phyloP scores from a whole-genome alignment of 2,113 vertebrate species.

The Calonectris borealis region DNA sequence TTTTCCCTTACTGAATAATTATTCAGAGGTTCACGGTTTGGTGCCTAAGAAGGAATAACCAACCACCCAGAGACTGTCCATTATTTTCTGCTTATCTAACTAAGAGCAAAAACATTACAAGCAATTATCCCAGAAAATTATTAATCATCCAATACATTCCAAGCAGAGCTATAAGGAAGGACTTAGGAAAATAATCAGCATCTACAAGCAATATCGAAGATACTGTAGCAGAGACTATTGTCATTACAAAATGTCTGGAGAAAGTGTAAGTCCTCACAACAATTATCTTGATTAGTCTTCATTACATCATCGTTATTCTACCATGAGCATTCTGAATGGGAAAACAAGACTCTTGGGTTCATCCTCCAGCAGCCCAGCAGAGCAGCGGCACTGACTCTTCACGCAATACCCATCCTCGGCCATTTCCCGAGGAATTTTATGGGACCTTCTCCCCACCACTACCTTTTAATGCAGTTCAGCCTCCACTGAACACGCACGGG shows the following conservation, averaged over 20 bases:
- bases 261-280: neutral
- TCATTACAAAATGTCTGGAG: neutral
- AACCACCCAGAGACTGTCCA: neutral
- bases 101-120: neutral
- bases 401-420: too few species aligned
- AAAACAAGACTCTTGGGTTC: neutral
- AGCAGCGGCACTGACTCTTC: neutral
- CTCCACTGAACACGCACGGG: accelerated
- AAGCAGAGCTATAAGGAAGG: neutral
- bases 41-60: neutral
- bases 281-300: neutral
- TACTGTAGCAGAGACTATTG: neutral
- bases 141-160: neutral
- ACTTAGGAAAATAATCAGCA: neutral
- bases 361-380: neutral
- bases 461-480: neutral
- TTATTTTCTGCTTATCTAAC: neutral
- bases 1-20: neutral
- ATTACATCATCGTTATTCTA: neutral
- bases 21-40: neutral
- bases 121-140: neutral
- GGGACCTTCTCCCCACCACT: neutral
- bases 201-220: neutral
- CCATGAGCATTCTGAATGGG: neutral
- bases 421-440: neutral